phyloP scores from a whole-genome alignment of 2,888 invertebrate genomes.

The Epicampocera succincta region DNA sequence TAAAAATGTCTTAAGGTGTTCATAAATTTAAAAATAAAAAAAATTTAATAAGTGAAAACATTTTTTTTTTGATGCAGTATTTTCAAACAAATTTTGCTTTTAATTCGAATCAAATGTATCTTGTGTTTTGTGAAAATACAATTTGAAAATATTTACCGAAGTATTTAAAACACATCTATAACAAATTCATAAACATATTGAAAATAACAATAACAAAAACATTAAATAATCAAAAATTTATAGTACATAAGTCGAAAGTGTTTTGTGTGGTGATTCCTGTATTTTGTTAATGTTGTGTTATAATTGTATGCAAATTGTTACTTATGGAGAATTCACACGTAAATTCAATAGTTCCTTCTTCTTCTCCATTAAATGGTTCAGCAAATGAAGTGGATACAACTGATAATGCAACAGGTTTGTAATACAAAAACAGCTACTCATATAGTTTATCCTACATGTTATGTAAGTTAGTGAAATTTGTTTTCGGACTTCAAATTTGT shows the following conservation, averaged over 20 bases:
- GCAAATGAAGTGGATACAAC: constrained; percentile 26
- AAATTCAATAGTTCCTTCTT: constrained; percentile 51
- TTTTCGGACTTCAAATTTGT: too few species aligned
- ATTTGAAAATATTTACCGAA: constrained; percentile 41
- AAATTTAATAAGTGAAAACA: constrained; percentile 40
- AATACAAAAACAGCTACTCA: background rate
- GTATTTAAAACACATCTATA: constrained; percentile 26
- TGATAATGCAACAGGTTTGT: constrained; percentile 62
- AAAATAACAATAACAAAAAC: too few species aligned
- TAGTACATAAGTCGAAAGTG: constrained; percentile 39
- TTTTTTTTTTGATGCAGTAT: constrained; percentile 44
- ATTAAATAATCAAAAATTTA: constrained; percentile 25
- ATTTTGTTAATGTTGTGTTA: constrained; percentile 65
- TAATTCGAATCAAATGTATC: constrained; percentile 50
- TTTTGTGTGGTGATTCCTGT: constrained; percentile 43
- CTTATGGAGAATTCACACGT: constrained; percentile 61
- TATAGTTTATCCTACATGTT: too few species aligned
- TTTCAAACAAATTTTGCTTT: constrained; percentile 32
- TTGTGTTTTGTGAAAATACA: constrained; percentile 39
- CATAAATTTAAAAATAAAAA: constrained; percentile 53
- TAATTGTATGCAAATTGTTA: constrained; percentile 64
- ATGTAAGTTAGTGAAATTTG: too few species aligned
- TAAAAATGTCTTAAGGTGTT: constrained; percentile 44
- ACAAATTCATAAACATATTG: constrained; percentile 32
- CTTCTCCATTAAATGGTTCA: constrained; percentile 31